These are phyloP conservation scores for Heliocidaris erythrogramma DNA, from an alignment of 35 echinoderm and acorn worm genomes.

Conservation along the genomic window DNA sequence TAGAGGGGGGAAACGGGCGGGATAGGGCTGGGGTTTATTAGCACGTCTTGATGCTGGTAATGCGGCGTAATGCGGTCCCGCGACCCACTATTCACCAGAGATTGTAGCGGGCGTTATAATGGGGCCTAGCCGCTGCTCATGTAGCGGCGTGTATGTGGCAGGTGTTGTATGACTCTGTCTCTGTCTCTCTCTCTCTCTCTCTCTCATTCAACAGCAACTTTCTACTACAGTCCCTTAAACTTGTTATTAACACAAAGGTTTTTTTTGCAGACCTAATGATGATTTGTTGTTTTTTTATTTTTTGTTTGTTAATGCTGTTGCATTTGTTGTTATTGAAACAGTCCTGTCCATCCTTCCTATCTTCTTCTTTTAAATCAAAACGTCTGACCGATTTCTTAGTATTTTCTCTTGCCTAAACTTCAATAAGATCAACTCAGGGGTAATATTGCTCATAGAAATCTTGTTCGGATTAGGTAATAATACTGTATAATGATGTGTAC, in stretches of 20 bases:
- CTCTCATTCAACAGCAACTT: too few relatives aligned
- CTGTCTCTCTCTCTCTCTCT: too few relatives aligned
- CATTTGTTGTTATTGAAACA: too few relatives aligned
- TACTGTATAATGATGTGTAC: too few relatives aligned
- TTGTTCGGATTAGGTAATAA: too few relatives aligned
- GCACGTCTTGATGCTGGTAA: background rate
- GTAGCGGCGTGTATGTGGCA: background rate
- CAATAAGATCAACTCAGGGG: too few relatives aligned
- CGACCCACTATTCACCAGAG: constrained; percentile 1
- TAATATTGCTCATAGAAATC: too few relatives aligned
- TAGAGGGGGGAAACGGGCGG: background rate
- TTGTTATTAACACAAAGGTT: background rate
- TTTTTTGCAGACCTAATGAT: background rate
- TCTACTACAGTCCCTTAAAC: background rate
- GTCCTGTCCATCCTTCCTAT: too few relatives aligned
- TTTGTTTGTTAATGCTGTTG: background rate
- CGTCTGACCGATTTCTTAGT: too few relatives aligned
- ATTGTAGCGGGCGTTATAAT: background rate
- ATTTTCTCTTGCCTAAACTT: too few relatives aligned
- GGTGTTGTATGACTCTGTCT: background rate
- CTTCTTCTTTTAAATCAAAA: too few relatives aligned
- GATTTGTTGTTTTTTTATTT: background rate
- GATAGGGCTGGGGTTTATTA: background rate
- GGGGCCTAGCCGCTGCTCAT: background rate
- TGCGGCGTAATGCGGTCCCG: background rate